phyloP scores from a whole-genome alignment of 2,113 vertebrate species.

The Prunella himalayana region DNA sequence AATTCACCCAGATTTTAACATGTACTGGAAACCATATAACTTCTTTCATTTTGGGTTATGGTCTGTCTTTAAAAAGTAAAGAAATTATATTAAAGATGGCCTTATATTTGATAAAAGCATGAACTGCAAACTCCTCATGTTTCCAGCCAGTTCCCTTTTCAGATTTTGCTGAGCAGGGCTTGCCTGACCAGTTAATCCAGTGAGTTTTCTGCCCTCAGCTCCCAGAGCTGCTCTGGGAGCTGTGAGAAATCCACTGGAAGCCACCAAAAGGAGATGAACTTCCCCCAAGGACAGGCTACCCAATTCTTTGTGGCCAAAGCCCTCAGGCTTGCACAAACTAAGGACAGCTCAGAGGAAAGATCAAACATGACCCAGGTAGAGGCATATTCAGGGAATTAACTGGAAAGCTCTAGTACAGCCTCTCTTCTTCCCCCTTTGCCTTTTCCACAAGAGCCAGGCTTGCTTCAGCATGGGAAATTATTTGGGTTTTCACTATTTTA shows the following conservation, averaged over 20 bases:
- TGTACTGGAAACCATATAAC: neutral
- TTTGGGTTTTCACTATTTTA: neutral
- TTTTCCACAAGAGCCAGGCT: neutral
- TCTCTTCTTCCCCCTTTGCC: neutral
- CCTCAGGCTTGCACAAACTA: neutral
- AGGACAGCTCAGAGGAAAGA: neutral
- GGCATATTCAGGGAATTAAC: neutral
- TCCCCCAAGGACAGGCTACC: neutral
- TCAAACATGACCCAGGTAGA: neutral
- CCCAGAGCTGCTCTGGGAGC: too few species aligned
- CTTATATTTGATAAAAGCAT: neutral
- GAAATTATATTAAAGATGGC: neutral
- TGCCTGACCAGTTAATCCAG: too few species aligned
- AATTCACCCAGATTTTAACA: neutral
- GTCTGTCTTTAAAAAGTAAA: neutral
- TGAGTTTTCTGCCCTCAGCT: too few species aligned
- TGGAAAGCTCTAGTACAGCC: neutral
- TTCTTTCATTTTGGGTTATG: neutral
- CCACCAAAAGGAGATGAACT: neutral
- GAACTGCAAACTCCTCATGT: neutral
- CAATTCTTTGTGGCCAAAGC: neutral
- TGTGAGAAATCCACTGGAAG: neutral
- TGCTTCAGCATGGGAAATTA: neutral
- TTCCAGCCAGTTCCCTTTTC: neutral
- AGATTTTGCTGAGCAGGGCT: too few species aligned